A percentile compares a stretch with the other conserved stretches of the same genome.
These are phyloP conservation scores for Pteruthius melanotis DNA, from an alignment of 2,113 vertebrate genomes.

Conservation along the genomic window DNA sequence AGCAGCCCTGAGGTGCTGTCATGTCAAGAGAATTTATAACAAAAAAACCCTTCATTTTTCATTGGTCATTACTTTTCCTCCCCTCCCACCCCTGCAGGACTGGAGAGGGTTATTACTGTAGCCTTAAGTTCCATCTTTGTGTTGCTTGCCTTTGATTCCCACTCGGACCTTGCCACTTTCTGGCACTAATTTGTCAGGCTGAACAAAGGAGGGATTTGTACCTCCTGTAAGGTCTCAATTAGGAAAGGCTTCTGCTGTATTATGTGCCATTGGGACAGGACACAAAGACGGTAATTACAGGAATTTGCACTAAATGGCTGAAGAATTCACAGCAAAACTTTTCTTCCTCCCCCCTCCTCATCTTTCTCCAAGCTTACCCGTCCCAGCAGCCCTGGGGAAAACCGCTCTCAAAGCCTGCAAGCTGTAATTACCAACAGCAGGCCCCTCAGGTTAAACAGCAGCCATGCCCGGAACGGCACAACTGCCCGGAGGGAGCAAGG, in stretches of 20 bases:
- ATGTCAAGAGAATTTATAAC: constrained; percentile 83
- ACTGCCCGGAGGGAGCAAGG: neutral
- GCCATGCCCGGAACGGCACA: constrained; percentile 1
- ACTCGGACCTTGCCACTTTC: constrained; percentile 86
- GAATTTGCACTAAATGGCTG: constrained; percentile 88
- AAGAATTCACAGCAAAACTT: constrained; percentile 84
- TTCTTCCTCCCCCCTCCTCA: constrained; percentile 25
- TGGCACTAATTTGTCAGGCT: constrained; percentile 87
- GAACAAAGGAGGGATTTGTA: constrained; percentile 87
- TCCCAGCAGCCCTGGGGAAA: constrained; percentile 58
- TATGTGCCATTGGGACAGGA: constrained; percentile 80
- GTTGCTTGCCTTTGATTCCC: constrained; percentile 82
- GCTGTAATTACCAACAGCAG: constrained; percentile 65
- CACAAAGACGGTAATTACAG: constrained; percentile 87
- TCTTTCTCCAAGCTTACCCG: constrained; percentile 51
- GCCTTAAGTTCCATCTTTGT: constrained; percentile 87
- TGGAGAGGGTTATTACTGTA: constrained; percentile 87
- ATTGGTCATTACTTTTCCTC: constrained; percentile 77
- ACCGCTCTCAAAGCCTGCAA: constrained; percentile 40
- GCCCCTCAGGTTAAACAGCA: constrained; percentile 71
- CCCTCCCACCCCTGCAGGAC: constrained; percentile 67
- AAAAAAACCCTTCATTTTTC: constrained; percentile 75
- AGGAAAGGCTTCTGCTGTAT: constrained; percentile 85
- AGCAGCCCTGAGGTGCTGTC: constrained; percentile 81
- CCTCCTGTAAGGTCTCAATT: constrained; percentile 89